Percentiles rank a stretch among this genome's conserved stretches.
Conservation (phyloP, 1,140 invertebrate species). For the Anastrepha obliqua region DNA sequence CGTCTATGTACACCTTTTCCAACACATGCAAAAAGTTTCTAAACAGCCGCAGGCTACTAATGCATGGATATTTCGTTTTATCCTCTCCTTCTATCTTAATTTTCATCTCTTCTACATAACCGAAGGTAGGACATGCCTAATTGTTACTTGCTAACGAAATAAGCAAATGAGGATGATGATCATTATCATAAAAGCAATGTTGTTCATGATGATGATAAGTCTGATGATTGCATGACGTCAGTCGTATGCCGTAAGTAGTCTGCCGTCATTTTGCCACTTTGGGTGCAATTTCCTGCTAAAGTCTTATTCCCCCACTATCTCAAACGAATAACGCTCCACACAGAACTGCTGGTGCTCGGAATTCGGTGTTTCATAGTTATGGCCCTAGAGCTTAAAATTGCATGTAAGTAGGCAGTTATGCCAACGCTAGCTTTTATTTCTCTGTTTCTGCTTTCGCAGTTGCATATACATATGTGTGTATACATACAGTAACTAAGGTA, state of each 20-base stretch:
- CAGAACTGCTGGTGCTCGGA: neutral
- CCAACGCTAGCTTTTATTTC: conserved; percentile 2
- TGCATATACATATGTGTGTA: neutral
- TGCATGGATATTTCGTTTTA: neutral
- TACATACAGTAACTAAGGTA: neutral
- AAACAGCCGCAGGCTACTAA: neutral
- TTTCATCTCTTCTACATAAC: neutral
- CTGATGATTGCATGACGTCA: conserved; percentile 43
- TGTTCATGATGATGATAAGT: conserved; percentile 13
- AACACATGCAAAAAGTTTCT: neutral
- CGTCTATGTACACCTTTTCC: neutral
- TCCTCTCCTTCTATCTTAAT: neutral
- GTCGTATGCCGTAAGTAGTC: neutral
- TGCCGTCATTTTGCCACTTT: conserved; percentile 23
- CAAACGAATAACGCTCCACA: neutral
- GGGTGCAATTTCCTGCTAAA: conserved; percentile 35
- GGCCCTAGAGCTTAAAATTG: neutral
- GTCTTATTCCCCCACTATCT: neutral
- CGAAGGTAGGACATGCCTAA: conserved; percentile 21
- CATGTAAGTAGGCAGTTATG: conserved; percentile 39
- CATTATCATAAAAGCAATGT: too few species aligned
- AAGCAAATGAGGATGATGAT: conserved; percentile 21
- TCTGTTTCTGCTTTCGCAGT: neutral
- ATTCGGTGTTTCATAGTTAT: neutral
- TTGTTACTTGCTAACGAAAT: conserved; percentile 46